Conservation (phyloP, 2,888 invertebrate genomes). For the Arge pagana region DNA sequence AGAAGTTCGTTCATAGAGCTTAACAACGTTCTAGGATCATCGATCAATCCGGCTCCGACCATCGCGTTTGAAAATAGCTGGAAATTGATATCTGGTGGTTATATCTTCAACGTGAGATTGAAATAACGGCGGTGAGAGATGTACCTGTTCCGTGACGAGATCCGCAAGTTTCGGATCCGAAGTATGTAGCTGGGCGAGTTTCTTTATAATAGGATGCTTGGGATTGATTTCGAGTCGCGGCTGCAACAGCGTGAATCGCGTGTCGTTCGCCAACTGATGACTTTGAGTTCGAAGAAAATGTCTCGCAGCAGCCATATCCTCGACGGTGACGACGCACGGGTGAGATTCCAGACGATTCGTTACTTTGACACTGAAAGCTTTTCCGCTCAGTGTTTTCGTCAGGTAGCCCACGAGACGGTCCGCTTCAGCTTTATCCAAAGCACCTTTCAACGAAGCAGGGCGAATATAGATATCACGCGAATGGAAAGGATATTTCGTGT, state of each 20-base stretch:
- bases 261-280: slow-evolving; percentile 79
- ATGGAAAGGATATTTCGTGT: not conserved
- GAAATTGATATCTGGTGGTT: slow-evolving; percentile 42
- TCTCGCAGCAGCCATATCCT: slow-evolving; percentile 95
- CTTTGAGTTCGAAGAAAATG: slow-evolving; percentile 93
- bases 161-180: slow-evolving; percentile 81
- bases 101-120: slow-evolving; percentile 1
- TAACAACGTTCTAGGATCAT: slow-evolving; percentile 86
- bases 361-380: slow-evolving; percentile 81
- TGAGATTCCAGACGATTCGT: slow-evolving; percentile 85
- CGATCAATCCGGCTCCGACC: slow-evolving; percentile 91
- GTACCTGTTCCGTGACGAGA: slow-evolving; percentile 82
- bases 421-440: slow-evolving; percentile 75
- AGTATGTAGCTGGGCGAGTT: slow-evolving; percentile 75
- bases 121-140: not conserved
- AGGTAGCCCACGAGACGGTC: slow-evolving; percentile 81
- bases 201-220: slow-evolving; percentile 88
- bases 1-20: slow-evolving; percentile 86
- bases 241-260: slow-evolving; percentile 82
- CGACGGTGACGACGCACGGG: slow-evolving; percentile 93
- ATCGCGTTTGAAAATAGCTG: slow-evolving; percentile 91
- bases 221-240: slow-evolving; percentile 95
- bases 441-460: slow-evolving; percentile 56
- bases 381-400: slow-evolving; percentile 74
- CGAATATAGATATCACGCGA: not conserved